phyloP scores from a whole-genome alignment of 2,888 invertebrate genomes.

The Molorchus minor region DNA sequence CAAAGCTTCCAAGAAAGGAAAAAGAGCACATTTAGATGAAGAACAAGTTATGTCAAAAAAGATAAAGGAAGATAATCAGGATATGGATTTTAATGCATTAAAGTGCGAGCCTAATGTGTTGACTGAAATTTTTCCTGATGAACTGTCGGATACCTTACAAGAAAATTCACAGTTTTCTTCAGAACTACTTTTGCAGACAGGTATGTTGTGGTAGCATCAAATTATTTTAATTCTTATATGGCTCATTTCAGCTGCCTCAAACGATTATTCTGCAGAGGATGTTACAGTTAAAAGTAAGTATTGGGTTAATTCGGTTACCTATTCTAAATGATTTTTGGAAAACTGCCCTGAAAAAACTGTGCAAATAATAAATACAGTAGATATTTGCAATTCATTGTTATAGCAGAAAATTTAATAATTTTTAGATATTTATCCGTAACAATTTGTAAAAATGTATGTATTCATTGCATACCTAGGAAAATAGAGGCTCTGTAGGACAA shows the following conservation, averaged over 20 bases:
- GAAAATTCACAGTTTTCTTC: conserved; percentile 26
- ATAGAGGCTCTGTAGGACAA: too few species aligned
- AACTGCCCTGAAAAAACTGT: too few species aligned
- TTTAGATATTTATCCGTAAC: too few species aligned
- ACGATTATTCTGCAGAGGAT: conserved; percentile 22
- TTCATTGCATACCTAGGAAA: too few species aligned
- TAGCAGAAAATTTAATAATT: too few species aligned
- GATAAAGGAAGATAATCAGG: conserved; percentile 7
- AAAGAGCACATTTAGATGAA: conserved; percentile 13
- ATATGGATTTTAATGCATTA: conserved; percentile 15
- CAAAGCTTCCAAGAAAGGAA: conserved; percentile 13
- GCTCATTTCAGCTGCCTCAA: conserved; percentile 5
- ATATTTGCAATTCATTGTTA: too few species aligned
- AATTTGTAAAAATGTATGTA: too few species aligned
- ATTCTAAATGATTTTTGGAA: too few species aligned
- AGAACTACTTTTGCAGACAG: conserved; percentile 24
- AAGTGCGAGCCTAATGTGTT: conserved; percentile 25
- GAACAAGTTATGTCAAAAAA: conserved; percentile 17
- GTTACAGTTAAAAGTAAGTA: conserved; percentile 26
- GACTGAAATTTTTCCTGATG: conserved; percentile 28
- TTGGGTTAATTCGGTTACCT: too few species aligned
- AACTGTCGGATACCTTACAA: conserved; percentile 27
- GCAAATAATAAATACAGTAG: too few species aligned
- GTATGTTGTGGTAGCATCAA: conserved; percentile 14
- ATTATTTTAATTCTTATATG: not conserved